Evolutionary conservation across 1,140 invertebrate genomes (phyloP), one percentile per base, ranked within the genome.

Genomic region (Pomacea maculata): DNA sequence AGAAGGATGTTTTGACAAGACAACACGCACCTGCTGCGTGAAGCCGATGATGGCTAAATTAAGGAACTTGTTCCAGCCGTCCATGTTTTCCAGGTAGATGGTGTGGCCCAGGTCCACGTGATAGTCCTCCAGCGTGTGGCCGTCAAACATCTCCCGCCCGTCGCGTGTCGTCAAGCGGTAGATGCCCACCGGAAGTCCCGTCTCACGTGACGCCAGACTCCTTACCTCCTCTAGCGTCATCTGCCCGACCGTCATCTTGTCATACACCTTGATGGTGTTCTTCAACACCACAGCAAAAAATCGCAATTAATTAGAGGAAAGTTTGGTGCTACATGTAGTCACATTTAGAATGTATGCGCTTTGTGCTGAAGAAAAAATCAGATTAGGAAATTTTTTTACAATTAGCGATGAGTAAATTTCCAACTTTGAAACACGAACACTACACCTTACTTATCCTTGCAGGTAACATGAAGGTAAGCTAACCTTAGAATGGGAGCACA

Each of bases 51-150:
- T 86, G 57, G 86, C 83, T 54, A 89, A 81, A 80, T 89, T 90
- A 1, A 91, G 84, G 71, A 91, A 89, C 74, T 91, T 90, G 63
- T 87, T 90, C 89, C 90, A 91, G n/a, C 91, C 91, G 78, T 91
- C 90, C 90, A 90, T 91, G 57, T 87, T 89, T 75, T 91, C 88
- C 74, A 91, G 80, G n/a, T 83, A 78, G 5, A 91, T 82, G 6
- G 86, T 90, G 65, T 87, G 81, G 25, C 90, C 89, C 3, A 86
- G 81, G 57, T 88, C 83, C 19, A 91, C 82, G 34, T 82, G 84
- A 74, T 92, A 92, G 74, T 88, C 86, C 72, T 89, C 88, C 25
- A 91, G 82, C 12, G 80, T 80, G 76, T 91, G 86, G 2, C 78
- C 71, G 72, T 92, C 91, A 74, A 84, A 92, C 83, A 92, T 84